Evolutionary conservation across 2,113 vertebrate genomes (phyloP).

Genomic region (Dermatemys mawii): DNA sequence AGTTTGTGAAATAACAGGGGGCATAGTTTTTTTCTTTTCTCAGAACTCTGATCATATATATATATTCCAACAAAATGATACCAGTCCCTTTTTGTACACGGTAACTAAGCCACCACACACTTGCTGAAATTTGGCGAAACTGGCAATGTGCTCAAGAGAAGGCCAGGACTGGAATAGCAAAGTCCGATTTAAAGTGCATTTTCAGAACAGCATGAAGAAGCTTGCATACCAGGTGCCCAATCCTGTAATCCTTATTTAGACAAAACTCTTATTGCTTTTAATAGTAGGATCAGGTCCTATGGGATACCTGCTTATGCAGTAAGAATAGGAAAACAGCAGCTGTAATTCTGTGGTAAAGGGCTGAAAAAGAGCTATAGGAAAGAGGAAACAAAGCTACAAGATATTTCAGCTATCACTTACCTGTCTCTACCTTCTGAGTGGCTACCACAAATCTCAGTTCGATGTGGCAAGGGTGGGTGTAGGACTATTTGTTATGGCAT

Average conservation of each 20-base stretch:
- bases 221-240: background rate
- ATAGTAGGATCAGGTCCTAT: background rate
- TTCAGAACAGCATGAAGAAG: constrained; percentile 27
- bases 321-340: background rate
- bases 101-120: background rate
- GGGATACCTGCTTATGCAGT: background rate
- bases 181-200: constrained; percentile 34
- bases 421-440: background rate
- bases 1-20: background rate
- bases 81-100: background rate
- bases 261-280: background rate
- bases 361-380: background rate
- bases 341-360: background rate
- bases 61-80: background rate
- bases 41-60: background rate
- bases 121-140: background rate
- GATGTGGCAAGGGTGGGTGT: no score
- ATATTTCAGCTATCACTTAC: background rate
- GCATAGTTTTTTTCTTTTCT: background rate
- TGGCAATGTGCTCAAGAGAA: constrained; percentile 6
- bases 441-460: no score
- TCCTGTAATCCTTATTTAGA: background rate
- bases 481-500: background rate
- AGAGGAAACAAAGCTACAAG: background rate
- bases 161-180: background rate